Evolutionary conservation across 2,113 vertebrate species (phyloP).

Genomic region (rat (Rattus norvegicus)): DNA sequence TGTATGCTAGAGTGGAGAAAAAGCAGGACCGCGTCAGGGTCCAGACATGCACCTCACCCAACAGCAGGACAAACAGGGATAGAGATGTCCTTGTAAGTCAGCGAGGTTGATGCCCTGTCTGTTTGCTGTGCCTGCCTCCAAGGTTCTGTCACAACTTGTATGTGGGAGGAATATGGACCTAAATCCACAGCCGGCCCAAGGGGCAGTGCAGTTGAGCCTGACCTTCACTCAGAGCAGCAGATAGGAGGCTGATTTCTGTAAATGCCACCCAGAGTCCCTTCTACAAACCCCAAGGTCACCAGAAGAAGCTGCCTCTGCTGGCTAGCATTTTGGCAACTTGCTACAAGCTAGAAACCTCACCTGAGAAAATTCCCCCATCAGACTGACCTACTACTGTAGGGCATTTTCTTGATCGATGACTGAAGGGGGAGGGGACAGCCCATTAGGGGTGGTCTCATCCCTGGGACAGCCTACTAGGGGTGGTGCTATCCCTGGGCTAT

Average conservation of each 20-base stretch:
- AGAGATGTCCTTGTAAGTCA: fast-evolving
- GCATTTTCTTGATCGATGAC: neutral
- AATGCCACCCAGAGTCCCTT: fast-evolving
- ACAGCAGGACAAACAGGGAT: fast-evolving
- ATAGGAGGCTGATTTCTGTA: fast-evolving
- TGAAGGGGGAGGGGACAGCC: neutral
- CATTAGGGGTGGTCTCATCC: no score
- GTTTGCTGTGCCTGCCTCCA: fast-evolving
- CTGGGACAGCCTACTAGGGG: neutral
- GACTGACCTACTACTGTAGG: neutral
- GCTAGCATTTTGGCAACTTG: neutral
- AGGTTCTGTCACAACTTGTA: fast-evolving
- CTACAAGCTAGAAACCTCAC: neutral
- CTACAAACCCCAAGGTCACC: no score
- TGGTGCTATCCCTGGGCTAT: neutral
- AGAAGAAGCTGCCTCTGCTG: neutral
- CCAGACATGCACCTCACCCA: neutral
- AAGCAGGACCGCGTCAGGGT: neutral
- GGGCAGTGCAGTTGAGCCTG: fast-evolving
- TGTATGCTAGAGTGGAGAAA: conserved; percentile 89
- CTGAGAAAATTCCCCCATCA: neutral
- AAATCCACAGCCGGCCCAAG: fast-evolving
- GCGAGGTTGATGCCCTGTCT: neutral
- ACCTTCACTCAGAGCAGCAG: neutral
- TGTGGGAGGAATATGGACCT: fast-evolving